Conservation (phyloP, 2,113 vertebrate genomes). For the Syngnathus floridae region DNA sequence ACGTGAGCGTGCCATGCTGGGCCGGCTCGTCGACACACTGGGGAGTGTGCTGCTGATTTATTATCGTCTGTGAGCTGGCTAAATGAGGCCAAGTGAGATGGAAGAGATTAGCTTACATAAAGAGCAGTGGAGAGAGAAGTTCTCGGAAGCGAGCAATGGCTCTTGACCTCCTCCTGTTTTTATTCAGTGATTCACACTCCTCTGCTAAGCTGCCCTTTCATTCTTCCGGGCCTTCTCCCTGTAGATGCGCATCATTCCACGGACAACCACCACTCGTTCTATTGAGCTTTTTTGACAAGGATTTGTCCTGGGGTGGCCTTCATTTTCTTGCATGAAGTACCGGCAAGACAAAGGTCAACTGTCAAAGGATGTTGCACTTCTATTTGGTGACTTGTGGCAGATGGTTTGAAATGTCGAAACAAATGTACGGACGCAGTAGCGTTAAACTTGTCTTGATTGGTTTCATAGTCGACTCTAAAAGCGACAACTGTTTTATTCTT, state of each 20-base stretch:
- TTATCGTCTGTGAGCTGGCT: constrained; percentile 47
- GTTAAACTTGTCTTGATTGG: not conserved
- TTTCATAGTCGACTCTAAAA: not conserved
- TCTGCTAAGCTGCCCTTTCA: not conserved
- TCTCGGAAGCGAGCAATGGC: constrained; percentile 17
- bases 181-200: not conserved
- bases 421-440: not conserved
- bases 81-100: constrained; percentile 63
- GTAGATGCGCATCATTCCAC: not conserved
- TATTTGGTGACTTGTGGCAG: not conserved
- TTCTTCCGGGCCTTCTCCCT: not conserved
- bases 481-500: not conserved
- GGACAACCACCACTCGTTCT: not conserved
- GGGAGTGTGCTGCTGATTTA: constrained; percentile 54
- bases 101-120: constrained; percentile 57
- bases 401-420: not conserved
- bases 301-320: not conserved
- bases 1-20: constrained; percentile 22
- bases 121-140: constrained; percentile 34
- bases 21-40: constrained; percentile 30
- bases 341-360: not conserved
- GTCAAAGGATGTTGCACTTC: not conserved
- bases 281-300: not conserved
- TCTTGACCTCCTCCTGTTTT: constrained; percentile 23
- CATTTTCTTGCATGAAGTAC: not conserved